Conservation (phyloP, 2,888 invertebrate genomes). For the Lysandra bellargus region DNA sequence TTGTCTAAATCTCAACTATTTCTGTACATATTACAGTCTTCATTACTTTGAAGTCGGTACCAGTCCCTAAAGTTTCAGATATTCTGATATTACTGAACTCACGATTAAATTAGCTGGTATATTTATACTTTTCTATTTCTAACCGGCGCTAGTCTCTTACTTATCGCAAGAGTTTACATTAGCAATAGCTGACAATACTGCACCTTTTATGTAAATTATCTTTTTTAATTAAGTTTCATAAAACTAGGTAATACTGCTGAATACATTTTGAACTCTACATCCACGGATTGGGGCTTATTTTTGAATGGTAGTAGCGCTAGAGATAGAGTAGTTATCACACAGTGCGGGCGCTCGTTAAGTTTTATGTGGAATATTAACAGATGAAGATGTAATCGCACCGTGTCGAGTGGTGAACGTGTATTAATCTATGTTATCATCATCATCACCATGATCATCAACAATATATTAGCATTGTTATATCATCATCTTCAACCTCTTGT, state of each 20-base stretch:
- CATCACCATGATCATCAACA: background rate
- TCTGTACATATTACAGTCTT: no score
- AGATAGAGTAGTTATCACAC: constrained; percentile 4
- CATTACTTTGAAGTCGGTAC: no score
- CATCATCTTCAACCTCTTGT: background rate
- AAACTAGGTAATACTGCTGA: background rate
- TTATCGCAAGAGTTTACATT: constrained; percentile 10
- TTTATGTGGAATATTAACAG: constrained; percentile 12
- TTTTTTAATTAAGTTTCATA: constrained; percentile 12
- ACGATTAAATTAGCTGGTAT: no score
- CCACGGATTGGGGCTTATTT: background rate
- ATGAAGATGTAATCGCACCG: background rate
- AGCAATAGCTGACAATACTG: background rate
- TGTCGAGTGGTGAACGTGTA: background rate
- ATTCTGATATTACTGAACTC: no score
- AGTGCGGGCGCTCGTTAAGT: constrained; percentile 10
- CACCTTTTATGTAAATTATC: constrained; percentile 18
- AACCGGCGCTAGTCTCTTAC: background rate
- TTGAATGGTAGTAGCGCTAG: background rate
- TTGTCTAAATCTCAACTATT: no score
- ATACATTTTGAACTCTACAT: background rate
- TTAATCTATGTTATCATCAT: background rate
- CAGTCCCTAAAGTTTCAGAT: no score
- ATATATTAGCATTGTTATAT: background rate
- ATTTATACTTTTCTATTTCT: no score